Evolutionary conservation across 2,113 vertebrate genomes (phyloP), one percentile per base, ranked within the genome.

Genomic region (Myotis davidii): DNA sequence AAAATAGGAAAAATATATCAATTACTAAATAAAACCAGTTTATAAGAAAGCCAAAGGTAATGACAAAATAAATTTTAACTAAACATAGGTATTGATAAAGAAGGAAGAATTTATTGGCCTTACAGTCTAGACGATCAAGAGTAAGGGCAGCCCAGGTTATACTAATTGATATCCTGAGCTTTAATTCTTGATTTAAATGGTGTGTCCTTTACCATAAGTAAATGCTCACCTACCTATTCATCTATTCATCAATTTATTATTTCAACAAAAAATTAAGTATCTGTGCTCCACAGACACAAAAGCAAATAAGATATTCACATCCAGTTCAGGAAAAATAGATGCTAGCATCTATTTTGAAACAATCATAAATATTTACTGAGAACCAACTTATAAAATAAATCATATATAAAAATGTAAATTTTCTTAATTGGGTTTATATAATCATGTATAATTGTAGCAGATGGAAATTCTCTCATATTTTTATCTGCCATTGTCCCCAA

Each of bases 11-110:
- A 64, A 70, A 27, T 74, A 32, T 67, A 32, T 73, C 9, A 91
- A 50, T 39, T 74, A 65, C 84, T 87, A 74, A 82, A 45, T 73
- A 56, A 91, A 87, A 4, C 6, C 18, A 82, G 48, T 61, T 70
- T 85, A 21, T 81, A 39, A 23, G 39, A 45, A 95, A 88, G 29
- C 23, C 18, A 65, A 89, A 65, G 5, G 3, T 82, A 93, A 67
- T 11, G 13, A 85, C 52, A 83, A 88, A 89, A 83, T 87, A 74
- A 91, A 70, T 8, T 21, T 90, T 59, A 88, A 84, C 9, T 91
- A 83, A 61, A 76, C 85, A 73, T 0, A 83, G 17, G 29, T 17
- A 29, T 94, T 85, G 25, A 54, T 69, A 79, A 14, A 81, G 11
- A 88, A 59, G 8, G 27, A 29, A 69, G 0, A 7, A 67, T 84